Conservation (phyloP, 2,113 vertebrate species). For the Ranitomeya variabilis region DNA sequence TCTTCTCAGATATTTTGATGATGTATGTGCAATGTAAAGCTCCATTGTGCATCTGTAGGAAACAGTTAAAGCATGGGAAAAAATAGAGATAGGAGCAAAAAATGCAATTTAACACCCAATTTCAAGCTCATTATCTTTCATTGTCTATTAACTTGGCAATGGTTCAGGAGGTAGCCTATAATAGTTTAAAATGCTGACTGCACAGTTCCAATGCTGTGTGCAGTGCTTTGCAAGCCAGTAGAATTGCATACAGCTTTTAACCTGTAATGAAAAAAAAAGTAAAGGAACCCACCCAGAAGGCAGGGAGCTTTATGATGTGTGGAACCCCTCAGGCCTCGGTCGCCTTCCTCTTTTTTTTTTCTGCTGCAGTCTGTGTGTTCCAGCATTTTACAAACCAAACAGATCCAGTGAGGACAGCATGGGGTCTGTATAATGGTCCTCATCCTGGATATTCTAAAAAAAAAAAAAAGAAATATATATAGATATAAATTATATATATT, state of each 20-base stretch:
- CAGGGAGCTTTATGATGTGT: constrained; percentile 54
- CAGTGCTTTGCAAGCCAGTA: constrained; percentile 73
- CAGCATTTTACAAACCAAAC: constrained; percentile 21
- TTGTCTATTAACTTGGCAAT: constrained; percentile 88
- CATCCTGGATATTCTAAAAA: not conserved
- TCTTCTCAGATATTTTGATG: constrained; percentile 36
- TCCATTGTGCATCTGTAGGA: constrained; percentile 75
- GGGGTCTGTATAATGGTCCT: not conserved
- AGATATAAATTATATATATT: too few species aligned
- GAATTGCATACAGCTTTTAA: constrained; percentile 57
- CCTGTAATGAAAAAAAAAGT: constrained; percentile 49
- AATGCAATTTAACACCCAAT: constrained; percentile 88
- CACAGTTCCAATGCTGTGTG: constrained; percentile 77
- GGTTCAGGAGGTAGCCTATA: constrained; percentile 87
- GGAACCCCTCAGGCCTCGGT: constrained; percentile 52
- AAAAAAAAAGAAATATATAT: too few species aligned
- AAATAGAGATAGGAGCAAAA: constrained; percentile 73
- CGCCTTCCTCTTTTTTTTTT: constrained; percentile 19
- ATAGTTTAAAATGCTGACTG: constrained; percentile 88
- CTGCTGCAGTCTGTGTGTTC: constrained; percentile 38
- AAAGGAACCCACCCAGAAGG: constrained; percentile 51
- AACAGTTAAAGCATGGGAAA: constrained; percentile 80
- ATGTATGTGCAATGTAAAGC: constrained; percentile 62
- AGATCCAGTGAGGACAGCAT: constrained; percentile 9
- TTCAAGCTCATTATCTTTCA: constrained; percentile 91